Evolutionary conservation across 2,888 invertebrate genomes (phyloP), one percentile per base, ranked within the genome.

Genomic region (Dicyrtomina minuta): DNA sequence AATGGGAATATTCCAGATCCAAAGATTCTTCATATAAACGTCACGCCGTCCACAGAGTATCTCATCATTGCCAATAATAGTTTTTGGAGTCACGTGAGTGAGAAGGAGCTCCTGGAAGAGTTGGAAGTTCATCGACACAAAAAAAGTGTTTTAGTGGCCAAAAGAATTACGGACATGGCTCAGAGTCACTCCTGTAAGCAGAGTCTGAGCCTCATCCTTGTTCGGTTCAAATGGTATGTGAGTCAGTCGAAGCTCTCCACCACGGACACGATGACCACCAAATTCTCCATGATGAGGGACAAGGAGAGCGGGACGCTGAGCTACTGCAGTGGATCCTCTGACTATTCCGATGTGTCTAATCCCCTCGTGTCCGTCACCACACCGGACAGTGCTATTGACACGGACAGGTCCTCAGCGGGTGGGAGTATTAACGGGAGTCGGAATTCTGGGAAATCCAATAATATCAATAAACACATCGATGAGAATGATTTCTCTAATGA

Each of bases 171-270:
- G 81, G 93, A 93, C 81, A 84, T 93, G 65, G 92, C 92, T 0
- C 93, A 93, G 82, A 92, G 93, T 75, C 96, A 94, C 80, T 94
- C 94, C 0, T 90, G 90, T 2, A 90, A 90, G 78, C 92, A 93
- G 76, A 94, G 94, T 81, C 83, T 96, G 60, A 93, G 93, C 74
- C 87, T 95, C 2, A 86, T 96, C 70, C 90, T 96, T 0, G 87
- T 96, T 17, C 86, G 90, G 69, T 79, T 80, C 66, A 75, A 74
- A 58, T 77, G 76, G 76, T 72, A 74, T 41, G 67, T 73, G 12
- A 68, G 68, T 0, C n/a, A n/a, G n/a, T 58, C 70, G 10, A 67
- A 67, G 51, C 46, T 67, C 2, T 59, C 67, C 12, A n/a, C n/a
- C n/a, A 33, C 26, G 1, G 59, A 56, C n/a, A 27, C 70, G 20